Base-by-base conservation (phyloP, 2,113 vertebrate genomes). In the Colossoma macropomum region DNA sequence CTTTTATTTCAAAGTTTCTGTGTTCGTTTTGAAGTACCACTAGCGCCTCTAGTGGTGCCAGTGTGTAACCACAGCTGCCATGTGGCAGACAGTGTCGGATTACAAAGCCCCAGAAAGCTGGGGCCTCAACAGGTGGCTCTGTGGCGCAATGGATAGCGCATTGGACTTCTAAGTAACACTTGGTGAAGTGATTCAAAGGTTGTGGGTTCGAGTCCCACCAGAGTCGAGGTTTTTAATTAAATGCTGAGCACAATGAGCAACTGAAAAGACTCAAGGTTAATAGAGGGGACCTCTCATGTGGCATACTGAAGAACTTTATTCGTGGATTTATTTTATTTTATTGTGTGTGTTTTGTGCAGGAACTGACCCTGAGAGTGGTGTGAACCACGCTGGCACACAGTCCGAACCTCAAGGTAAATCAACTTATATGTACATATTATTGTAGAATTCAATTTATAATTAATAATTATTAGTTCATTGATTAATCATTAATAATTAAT, bases 341-440 rank as follows among this genome's bases (percentile, higher is more conserved):
- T 38, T 48, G 34, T 85, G n/a, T 69, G 6, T 59, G 4, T 81
- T 17, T 80, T 48, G 34, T 85, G 23, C 69, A 93, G 91, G 90
- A 73, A 38, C 21, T 19, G 94, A 94, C 82, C 93, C 93, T 28
- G 94, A 95, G 84, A 91, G 86, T 0, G 94, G 92, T 2, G 92
- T 91, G 79, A 81, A 19, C 3, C 80, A 84, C 0, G 65, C 13
- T 0, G 90, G 86, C 0, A 74, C 66, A 16, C 86, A 87, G 0
- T 89, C 91, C 3, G 89, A 94, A 0, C 89, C 89, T 66, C 93
- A 94, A 86, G 74, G 94, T 94, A 75, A 52, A 87, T 56, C 3
- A 17, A 38, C 30, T 1, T 34, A 25, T 27, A 60, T 27, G 9
- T 59, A 52, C 6, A 38, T n/a, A 69, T 48, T n/a, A 52, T 54